Evolutionary conservation across 1,140 invertebrate genomes (phyloP), one percentile per base, ranked within the genome.

Genomic region (Drosophila pruinosa): DNA sequence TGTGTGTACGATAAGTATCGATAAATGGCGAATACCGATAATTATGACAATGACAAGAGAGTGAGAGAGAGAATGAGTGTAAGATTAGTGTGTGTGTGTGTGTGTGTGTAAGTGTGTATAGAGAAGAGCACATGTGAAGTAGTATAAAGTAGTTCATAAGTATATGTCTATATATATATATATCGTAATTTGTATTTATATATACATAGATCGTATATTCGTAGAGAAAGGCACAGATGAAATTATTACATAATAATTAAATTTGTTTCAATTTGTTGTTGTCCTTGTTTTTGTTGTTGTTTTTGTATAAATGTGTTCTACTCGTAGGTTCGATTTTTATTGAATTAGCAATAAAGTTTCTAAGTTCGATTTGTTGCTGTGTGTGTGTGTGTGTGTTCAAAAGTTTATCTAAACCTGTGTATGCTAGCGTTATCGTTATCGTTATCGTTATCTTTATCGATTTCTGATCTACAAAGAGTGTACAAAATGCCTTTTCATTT

Each of bases 221-320:
- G 47, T 68, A 88, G 81, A 86, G 81, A 86, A 86, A 86, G 81
- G 81, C 81, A 86, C 81, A 86, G 81, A 86, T 86, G 81, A 86
- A 86, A 88, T 81, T 86, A 86, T 86, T 73, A 71, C 39, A 79
- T 88, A 86, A 79, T 86, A 78, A 86, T 77, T 78, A 64, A 77
- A 77, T 80, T 71, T 74, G 68, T 76, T 53, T 43, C 39, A 28
- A 62, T 21, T 69, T 47, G 17, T 54, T 48, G 26, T 41, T 68
- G n/a, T 34, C 26, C 26, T 28, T 53, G 52, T 57, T 64, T 7
- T 62, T 53, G 26, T 68, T 41, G 19, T 50, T 73, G 17, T 34
- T 43, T 8, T 52, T 64, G 39, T 61, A 50, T 61, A 61, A 48
- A 50, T 61, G 57, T 68, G 36, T 58, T 56, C 21, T 17, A 21